Evolutionary conservation across 1,140 invertebrate genomes (phyloP).

Genomic region (Drosophila subpulchrella): DNA sequence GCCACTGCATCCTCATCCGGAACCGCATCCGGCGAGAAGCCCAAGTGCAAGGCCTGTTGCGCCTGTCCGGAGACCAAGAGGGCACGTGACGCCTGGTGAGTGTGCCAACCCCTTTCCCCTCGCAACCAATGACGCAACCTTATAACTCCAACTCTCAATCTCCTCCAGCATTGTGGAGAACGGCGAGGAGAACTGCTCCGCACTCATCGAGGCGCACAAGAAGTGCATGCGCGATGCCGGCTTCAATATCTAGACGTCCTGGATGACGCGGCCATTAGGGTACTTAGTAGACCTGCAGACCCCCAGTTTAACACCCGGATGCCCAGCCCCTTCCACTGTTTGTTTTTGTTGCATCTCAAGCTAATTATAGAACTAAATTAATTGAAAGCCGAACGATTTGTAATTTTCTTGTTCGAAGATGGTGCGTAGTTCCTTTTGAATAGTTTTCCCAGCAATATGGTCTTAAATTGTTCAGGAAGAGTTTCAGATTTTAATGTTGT

Average conservation of each 20-base stretch:
- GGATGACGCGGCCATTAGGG: neutral
- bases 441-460: too few species aligned
- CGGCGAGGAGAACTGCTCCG: constrained; percentile 96
- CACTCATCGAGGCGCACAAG: constrained; percentile 97
- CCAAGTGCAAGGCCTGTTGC: constrained; percentile 97
- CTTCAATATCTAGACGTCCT: constrained; percentile 89
- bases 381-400: constrained; percentile 38
- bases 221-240: constrained; percentile 97
- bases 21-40: constrained; percentile 84
- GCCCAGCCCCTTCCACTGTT: constrained; percentile 27
- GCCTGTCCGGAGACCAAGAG: constrained; percentile 98
- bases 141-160: neutral
- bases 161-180: constrained; percentile 93
- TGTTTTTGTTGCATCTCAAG: constrained; percentile 68
- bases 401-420: constrained; percentile 9
- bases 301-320: constrained; percentile 3
- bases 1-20: constrained; percentile 62
- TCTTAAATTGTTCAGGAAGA: too few species aligned
- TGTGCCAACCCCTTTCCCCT: constrained; percentile 3
- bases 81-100: constrained; percentile 95
- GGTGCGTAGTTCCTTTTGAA: neutral
- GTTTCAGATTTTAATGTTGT: too few species aligned
- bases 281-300: neutral
- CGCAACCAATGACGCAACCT: constrained; percentile 47
- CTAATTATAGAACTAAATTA: constrained; percentile 76